Evolutionary conservation across 2,113 vertebrate species (phyloP).

Genomic region (Pygathrix nemaeus): DNA sequence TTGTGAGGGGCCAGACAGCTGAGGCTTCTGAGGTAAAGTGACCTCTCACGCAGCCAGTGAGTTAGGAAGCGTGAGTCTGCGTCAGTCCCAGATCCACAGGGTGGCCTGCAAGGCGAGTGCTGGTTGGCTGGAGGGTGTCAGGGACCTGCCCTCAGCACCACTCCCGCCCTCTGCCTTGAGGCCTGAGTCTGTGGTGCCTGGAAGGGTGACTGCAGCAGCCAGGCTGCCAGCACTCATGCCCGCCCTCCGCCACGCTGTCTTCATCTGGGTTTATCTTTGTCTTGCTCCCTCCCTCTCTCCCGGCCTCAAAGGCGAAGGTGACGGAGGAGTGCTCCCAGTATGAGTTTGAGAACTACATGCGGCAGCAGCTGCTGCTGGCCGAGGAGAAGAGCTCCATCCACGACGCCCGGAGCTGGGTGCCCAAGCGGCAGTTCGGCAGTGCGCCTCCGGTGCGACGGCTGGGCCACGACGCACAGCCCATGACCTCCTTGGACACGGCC

Average conservation of each 20-base stretch:
- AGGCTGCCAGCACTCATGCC: too few species aligned
- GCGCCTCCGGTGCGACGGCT: conserved; percentile 95
- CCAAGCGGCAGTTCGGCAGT: conserved; percentile 94
- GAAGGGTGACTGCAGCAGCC: neutral
- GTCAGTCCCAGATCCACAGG: neutral
- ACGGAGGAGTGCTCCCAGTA: conserved; percentile 98
- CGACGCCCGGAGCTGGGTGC: conserved; percentile 94
- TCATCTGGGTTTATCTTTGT: neutral
- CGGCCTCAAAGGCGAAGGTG: conserved; percentile 89
- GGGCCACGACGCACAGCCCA: conserved; percentile 96
- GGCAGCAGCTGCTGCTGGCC: conserved; percentile 97
- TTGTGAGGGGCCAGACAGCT: neutral
- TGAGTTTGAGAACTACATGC: conserved; percentile 99
- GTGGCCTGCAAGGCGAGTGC: rapidly evolving
- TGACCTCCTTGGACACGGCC: conserved; percentile 96
- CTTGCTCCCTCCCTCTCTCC: neutral
- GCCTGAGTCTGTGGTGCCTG: rapidly evolving
- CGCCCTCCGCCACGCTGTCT: neutral
- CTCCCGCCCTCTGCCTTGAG: too few species aligned
- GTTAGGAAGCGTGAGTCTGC: neutral
- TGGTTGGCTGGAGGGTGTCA: neutral
- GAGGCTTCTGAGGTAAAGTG: neutral
- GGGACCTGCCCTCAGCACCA: neutral
- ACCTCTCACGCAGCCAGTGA: neutral
- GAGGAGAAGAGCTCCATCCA: conserved; percentile 98